Conservation (phyloP, 2,113 vertebrate genomes). For the Acrocephalus arundinaceus region DNA sequence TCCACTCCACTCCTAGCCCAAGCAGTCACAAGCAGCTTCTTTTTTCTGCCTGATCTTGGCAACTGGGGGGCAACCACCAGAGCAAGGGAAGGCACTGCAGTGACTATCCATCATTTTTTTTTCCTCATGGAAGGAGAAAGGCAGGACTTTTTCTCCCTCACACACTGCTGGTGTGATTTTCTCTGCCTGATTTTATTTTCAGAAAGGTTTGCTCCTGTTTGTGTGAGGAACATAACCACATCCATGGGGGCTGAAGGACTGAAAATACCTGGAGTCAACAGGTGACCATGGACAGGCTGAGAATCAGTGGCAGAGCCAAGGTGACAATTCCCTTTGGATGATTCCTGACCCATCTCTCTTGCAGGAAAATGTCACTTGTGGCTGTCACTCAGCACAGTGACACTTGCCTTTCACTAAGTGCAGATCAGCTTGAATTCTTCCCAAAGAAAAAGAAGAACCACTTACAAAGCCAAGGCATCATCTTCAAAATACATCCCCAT, state of each 20-base stretch:
- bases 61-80: background rate
- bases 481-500: conserved; percentile 80
- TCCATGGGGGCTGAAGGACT: background rate
- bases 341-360: background rate
- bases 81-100: background rate
- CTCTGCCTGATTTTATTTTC: background rate
- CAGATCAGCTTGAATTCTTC: background rate
- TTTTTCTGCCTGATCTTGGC: background rate
- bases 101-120: background rate
- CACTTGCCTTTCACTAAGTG: background rate
- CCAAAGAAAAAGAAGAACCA: background rate
- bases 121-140: background rate
- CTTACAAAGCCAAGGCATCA: conserved; percentile 73
- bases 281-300: background rate
- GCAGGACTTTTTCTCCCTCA: background rate
- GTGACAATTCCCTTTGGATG: background rate
- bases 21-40: background rate
- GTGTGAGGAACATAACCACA: background rate
- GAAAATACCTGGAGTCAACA: background rate
- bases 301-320: background rate
- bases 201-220: background rate
- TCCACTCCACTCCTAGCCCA: background rate
- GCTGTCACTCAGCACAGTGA: background rate
- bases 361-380: background rate
- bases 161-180: background rate